These are phyloP conservation scores for Dasyurus viverrinus DNA, from an alignment of 2,113 vertebrate genomes.

Conservation along the genomic window DNA sequence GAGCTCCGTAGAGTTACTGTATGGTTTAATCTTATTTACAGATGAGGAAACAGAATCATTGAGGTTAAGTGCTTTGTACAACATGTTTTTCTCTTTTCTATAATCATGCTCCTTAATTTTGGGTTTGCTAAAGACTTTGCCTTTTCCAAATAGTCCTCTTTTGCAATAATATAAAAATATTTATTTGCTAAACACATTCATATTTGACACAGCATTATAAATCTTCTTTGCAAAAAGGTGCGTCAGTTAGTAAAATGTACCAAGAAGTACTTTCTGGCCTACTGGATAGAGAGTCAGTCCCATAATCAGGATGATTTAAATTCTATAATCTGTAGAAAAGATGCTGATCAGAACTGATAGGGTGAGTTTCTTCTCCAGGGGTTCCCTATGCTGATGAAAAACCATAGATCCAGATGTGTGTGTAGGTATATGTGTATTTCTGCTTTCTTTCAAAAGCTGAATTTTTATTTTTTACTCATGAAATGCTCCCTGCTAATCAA, in stretches of 20 bases:
- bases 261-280: slow-evolving; percentile 35
- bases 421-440: not conserved
- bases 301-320: not conserved
- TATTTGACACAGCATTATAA: slow-evolving; percentile 61
- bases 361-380: not conserved
- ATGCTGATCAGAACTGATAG: not conserved
- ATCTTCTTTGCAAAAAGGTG: slow-evolving; percentile 35
- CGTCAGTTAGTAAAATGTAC: slow-evolving; percentile 63
- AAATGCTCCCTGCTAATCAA: slow-evolving; percentile 65
- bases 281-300: not conserved
- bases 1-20: not conserved
- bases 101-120: slow-evolving; percentile 61
- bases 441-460: not conserved
- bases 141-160: slow-evolving; percentile 65
- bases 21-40: not conserved
- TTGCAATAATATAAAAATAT: slow-evolving; percentile 72
- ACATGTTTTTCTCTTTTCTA: not conserved
- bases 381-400: not conserved
- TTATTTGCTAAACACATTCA: slow-evolving; percentile 72
- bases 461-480: slow-evolving; percentile 41
- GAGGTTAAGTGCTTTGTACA: not conserved
- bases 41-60: not conserved
- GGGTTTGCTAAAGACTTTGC: slow-evolving; percentile 66
- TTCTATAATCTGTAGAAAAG: not conserved
- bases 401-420: not conserved